A percentile compares a stretch with the other conserved stretches of the same genome.
These are phyloP conservation scores for Anthopleura sola DNA, from an alignment of 64 coral and sea anemone genomes.

Conservation along the genomic window DNA sequence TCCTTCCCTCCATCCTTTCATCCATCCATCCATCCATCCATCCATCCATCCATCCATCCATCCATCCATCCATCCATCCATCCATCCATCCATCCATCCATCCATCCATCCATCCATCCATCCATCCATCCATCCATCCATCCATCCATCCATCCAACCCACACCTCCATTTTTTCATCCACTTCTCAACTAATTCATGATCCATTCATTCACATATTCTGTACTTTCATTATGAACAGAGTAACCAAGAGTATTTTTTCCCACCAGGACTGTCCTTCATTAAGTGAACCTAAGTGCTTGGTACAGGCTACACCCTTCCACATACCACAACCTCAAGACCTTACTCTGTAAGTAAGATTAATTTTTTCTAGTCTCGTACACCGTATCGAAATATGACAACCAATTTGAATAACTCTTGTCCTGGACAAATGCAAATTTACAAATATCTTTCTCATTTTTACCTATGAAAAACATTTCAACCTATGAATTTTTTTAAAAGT, in stretches of 20 bases:
- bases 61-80: neutral
- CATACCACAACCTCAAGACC: neutral
- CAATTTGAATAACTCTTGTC: too few relatives aligned
- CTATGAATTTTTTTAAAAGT: too few relatives aligned
- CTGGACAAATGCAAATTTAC: too few relatives aligned
- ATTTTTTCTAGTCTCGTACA: too few relatives aligned
- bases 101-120: neutral
- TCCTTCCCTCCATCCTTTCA: neutral
- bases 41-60: neutral
- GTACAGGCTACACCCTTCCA: neutral
- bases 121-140: neutral
- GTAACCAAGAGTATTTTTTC: neutral
- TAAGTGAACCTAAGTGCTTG: slow-evolving; percentile 4
- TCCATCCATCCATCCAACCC: neutral
- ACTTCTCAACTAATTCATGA: too few relatives aligned
- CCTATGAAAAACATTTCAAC: too few relatives aligned
- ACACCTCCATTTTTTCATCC: neutral
- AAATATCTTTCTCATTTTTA: too few relatives aligned
- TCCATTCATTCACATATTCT: too few relatives aligned
- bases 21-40: neutral
- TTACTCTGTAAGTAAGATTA: neutral
- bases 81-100: neutral
- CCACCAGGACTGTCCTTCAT: neutral
- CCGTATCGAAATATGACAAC: too few relatives aligned
- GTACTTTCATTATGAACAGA: too few relatives aligned